Conservation (phyloP, 2,797 vertebrate genomes). For the Arvicola amphibius region DNA sequence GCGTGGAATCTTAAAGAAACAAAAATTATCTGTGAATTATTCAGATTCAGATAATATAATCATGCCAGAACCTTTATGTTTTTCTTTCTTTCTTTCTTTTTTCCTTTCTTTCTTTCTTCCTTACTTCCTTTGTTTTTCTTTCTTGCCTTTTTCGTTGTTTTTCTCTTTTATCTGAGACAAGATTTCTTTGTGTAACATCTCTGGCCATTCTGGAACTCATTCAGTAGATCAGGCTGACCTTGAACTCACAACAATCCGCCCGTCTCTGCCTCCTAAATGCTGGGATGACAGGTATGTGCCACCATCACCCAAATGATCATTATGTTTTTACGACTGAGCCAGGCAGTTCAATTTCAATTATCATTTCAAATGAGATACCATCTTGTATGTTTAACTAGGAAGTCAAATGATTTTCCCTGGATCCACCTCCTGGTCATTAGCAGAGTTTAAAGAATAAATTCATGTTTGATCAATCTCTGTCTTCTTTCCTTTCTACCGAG, state of each 20-base stretch:
- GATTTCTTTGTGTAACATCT: too few species aligned
- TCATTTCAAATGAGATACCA: neutral
- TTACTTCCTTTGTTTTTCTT: too few species aligned
- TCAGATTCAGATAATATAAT: neutral
- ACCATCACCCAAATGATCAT: neutral
- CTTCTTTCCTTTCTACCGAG: neutral
- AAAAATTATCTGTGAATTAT: neutral
- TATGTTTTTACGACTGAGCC: neutral
- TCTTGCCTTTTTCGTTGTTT: too few species aligned
- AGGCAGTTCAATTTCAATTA: neutral
- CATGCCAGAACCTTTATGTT: neutral
- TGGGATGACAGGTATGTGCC: too few species aligned
- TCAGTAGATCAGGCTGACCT: too few species aligned
- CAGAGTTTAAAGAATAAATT: neutral
- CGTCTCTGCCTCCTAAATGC: too few species aligned
- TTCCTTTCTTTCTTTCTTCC: too few species aligned
- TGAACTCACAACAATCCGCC: too few species aligned
- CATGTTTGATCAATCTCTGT: neutral
- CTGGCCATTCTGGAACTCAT: too few species aligned
- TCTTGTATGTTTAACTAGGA: neutral
- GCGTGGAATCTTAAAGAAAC: neutral
- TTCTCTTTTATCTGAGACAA: too few species aligned
- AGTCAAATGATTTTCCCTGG: neutral
- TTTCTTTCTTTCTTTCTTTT: too few species aligned
- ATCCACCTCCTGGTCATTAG: neutral